phyloP scores from a whole-genome alignment of 2,797 vertebrate species.

The Rhinichthys osculus region DNA sequence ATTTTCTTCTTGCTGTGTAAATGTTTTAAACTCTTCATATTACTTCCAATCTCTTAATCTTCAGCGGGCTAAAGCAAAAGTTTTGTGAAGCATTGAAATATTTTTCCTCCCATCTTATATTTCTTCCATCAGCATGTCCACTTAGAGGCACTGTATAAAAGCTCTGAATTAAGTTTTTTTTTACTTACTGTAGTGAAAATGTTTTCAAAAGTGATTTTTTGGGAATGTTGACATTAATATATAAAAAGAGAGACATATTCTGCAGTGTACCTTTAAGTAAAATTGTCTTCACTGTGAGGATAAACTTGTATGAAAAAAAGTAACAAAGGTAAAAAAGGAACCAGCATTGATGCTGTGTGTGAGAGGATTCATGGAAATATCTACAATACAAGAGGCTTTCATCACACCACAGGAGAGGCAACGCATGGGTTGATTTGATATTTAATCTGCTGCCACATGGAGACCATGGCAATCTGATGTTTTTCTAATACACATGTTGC shows the following conservation, averaged over 20 bases:
- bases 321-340: conserved; percentile 17
- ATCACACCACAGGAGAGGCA: conserved; percentile 27
- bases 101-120: not conserved
- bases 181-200: not conserved
- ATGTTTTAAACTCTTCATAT: not conserved
- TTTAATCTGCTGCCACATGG: conserved; percentile 48
- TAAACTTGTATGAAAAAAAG: conserved; percentile 7
- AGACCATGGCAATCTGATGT: conserved; percentile 47
- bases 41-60: not conserved
- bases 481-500: conserved; percentile 40
- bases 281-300: not conserved
- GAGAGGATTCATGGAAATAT: conserved; percentile 51
- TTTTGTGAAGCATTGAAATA: not conserved
- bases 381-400: conserved; percentile 43
- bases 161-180: not conserved
- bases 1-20: not conserved
- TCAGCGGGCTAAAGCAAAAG: not conserved
- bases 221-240: not conserved
- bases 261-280: not conserved
- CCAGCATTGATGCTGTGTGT: conserved; percentile 24
- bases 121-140: not conserved
- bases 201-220: not conserved
- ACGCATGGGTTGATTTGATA: conserved; percentile 16
- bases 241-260: not conserved
- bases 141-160: not conserved